phyloP scores from a whole-genome alignment of 37 sponge, comb jelly and placozoan genomes.

The Theonella swinhoei region DNA sequence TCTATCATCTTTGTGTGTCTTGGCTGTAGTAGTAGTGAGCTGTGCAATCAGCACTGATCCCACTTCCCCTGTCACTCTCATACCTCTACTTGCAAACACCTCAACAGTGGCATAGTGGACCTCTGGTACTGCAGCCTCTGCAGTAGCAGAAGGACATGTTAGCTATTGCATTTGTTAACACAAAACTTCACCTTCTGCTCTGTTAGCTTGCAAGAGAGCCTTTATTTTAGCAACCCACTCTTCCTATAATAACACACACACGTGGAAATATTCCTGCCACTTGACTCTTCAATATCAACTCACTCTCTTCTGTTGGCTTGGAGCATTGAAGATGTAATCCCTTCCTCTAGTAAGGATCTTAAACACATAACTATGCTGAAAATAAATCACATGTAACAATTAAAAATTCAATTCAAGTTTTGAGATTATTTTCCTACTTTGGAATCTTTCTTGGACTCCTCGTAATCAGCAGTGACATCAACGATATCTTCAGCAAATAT shows the following conservation, averaged over 20 bases:
- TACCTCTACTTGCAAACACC: conserved; percentile 44
- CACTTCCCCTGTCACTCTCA: conserved; percentile 58
- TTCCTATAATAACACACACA: conserved; percentile 14
- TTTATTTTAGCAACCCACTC: conserved; percentile 52
- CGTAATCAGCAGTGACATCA: conserved; percentile 1
- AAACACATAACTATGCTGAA: conserved; percentile 68
- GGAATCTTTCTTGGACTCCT: conserved; percentile 55
- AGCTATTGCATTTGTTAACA: too few relatives aligned
- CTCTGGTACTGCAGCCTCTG: conserved; percentile 23
- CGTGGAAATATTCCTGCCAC: too few relatives aligned
- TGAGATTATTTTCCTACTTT: neutral
- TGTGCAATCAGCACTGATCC: conserved; percentile 42
- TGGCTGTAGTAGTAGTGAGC: conserved; percentile 32
- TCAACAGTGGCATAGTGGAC: conserved; percentile 69
- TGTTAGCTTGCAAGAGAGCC: conserved; percentile 5
- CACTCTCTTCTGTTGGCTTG: conserved; percentile 52
- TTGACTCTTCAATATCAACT: too few relatives aligned
- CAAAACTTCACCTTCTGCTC: conserved; percentile 32
- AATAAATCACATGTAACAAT: neutral
- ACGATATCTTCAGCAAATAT: conserved; percentile 67
- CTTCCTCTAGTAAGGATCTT: conserved; percentile 48
- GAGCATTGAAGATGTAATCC: conserved; percentile 65
- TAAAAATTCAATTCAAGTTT: neutral
- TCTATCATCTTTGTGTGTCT: conserved; percentile 42
- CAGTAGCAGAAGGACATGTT: neutral